Conservation (phyloP, 2,113 vertebrate species). For the Dryoscopus gambensis region DNA sequence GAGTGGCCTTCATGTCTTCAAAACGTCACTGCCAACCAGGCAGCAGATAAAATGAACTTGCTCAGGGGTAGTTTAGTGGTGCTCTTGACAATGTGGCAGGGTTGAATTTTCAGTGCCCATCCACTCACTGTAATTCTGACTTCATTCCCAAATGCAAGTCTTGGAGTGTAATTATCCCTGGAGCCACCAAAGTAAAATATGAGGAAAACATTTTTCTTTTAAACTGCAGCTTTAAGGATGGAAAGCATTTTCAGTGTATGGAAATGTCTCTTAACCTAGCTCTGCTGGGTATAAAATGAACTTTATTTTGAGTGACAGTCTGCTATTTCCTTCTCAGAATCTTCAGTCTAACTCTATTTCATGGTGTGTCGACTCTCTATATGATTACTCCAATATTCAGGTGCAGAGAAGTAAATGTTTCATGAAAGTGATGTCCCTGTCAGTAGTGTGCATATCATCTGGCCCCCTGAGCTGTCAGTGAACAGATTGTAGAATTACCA, state of each 20-base stretch:
- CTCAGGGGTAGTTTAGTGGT: background rate
- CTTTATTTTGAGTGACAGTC: slow-evolving; percentile 82
- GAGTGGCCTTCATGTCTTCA: background rate
- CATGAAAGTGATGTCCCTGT: slow-evolving; percentile 92
- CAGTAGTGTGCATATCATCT: slow-evolving; percentile 79
- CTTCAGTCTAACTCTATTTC: slow-evolving; percentile 83
- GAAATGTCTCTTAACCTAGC: slow-evolving; percentile 47
- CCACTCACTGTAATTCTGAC: background rate
- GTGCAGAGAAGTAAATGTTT: slow-evolving; percentile 88
- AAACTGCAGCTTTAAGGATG: background rate
- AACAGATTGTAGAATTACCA: slow-evolving; percentile 89
- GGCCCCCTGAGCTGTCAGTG: slow-evolving; percentile 79
- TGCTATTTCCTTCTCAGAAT: slow-evolving; percentile 78
- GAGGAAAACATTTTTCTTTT: background rate
- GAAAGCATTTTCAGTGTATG: slow-evolving; percentile 37
- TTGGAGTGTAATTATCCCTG: background rate
- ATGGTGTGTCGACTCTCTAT: slow-evolving; percentile 81
- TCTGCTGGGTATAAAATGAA: slow-evolving; percentile 69
- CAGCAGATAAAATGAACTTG: background rate
- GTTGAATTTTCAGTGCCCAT: background rate
- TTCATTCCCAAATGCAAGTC: background rate
- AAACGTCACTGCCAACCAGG: background rate
- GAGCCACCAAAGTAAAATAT: background rate
- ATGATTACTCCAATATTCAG: slow-evolving; percentile 85
- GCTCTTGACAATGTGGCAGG: background rate